Evolutionary conservation across 2,113 vertebrate genomes (phyloP).

Genomic region (Hymenochirus boettgeri): DNA sequence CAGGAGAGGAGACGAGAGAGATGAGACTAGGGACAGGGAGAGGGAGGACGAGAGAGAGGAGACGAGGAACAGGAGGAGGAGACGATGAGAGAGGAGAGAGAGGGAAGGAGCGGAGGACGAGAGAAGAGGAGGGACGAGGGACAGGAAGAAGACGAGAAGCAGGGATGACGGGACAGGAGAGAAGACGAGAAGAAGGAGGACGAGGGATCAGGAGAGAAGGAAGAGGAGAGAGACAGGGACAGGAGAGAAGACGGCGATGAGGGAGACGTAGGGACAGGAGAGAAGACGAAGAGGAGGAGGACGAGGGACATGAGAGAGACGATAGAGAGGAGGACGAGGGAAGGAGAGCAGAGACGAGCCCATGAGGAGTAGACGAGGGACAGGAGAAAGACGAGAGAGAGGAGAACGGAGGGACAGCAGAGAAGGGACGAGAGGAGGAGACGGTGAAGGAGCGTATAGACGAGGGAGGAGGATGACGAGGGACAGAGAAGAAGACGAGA

Average conservation of each 20-base stretch:
- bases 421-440: background rate
- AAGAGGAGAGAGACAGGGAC: too few species aligned
- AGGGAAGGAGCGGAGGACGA: background rate
- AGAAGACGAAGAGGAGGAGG: background rate
- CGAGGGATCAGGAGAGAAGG: background rate
- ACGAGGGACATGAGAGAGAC: background rate
- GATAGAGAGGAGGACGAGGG: background rate
- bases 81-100: too few species aligned
- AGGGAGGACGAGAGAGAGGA: too few species aligned
- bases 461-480: background rate
- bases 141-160: background rate
- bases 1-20: background rate
- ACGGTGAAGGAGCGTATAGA: background rate
- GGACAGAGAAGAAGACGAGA: too few species aligned
- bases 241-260: background rate
- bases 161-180: background rate
- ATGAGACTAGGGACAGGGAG: background rate
- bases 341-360: background rate
- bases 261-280: background rate
- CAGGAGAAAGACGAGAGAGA: too few species aligned
- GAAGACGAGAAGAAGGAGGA: background rate
- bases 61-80: background rate
- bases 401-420: background rate
- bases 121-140: background rate
- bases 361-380: background rate